Base-by-base conservation (phyloP, 2,888 invertebrate genomes). In the Agrochola lychnidis region DNA sequence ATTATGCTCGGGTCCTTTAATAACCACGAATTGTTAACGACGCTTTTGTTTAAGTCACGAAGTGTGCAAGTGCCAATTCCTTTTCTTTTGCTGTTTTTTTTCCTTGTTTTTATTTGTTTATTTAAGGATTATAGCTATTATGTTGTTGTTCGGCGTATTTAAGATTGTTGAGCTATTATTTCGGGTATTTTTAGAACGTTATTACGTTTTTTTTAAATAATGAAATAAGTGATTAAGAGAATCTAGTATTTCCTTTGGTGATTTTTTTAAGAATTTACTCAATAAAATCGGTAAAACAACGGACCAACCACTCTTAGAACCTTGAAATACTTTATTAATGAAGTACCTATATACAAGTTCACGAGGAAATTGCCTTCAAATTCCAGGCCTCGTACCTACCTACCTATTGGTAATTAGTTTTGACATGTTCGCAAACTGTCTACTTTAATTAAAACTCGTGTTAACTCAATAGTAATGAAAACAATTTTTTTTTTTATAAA, bases 1-100 rank as follows among this genome's bases (percentile, higher is more conserved):
- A 89, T 88, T 89, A 87, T 79, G 76, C 53, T 66, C 45, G 72
- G 81, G 78, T 70, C 72, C 69, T 88, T 88, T 83, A 86, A 88
- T 88, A 88, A 84, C 84, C 88, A 71, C 84, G 84, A 84, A 86
- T 86, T 86, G 82, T 88, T 84, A 81, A 82, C 73, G 80, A 72
- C 67, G 78, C 78, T 81, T 83, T 84, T 88, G 87, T 87, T 87
- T 83, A 79, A 85, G 77, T 76, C 83, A 79, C 78, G 79, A 79
- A 87, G 78, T 85, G 67, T 73, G 76, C 73, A 81, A 84, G 66
- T 81, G 69, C 73, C 87, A 76, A 87, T 86, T 86, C 63, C 63
- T 74, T 85, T 77, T 78, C 72, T 81, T 68, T 81, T 76, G 40
- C 64, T 81, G 70, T 66, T 72, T 69, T 75, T 70, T 78, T 81